phyloP scores from a whole-genome alignment of 1,140 invertebrate species.

The Zaprionus taronus region DNA sequence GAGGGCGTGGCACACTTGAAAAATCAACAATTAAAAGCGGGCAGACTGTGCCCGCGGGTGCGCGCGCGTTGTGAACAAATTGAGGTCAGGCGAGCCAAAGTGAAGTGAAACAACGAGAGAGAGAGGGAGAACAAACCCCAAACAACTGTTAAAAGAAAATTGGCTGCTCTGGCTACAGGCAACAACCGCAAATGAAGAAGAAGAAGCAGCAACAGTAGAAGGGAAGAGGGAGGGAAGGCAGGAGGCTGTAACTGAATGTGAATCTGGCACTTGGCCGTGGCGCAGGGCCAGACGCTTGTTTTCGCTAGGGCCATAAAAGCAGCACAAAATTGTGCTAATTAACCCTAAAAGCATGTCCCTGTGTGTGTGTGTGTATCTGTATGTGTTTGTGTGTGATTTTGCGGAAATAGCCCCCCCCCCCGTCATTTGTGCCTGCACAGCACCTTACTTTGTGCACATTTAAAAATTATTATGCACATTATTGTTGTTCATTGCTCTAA shows the following conservation, averaged over 20 bases:
- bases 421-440: neutral
- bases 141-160: constrained; percentile 82
- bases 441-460: constrained; percentile 51
- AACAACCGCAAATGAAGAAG: constrained; percentile 73
- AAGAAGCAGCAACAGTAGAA: neutral
- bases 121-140: constrained; percentile 35
- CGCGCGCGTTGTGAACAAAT: constrained; percentile 73
- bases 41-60: constrained; percentile 70
- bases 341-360: constrained; percentile 76
- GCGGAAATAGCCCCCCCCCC: neutral
- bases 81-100: constrained; percentile 64
- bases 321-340: constrained; percentile 82
- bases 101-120: constrained; percentile 15
- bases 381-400: constrained; percentile 41
- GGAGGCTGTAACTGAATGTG: constrained; percentile 42
- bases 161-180: constrained; percentile 63
- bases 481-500: constrained; percentile 78
- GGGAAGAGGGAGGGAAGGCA: neutral
- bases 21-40: constrained; percentile 81
- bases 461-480: constrained; percentile 82
- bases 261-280: constrained; percentile 73
- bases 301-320: constrained; percentile 74
- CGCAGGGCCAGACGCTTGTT: constrained; percentile 73
- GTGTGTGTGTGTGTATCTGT: constrained; percentile 44
- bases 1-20: constrained; percentile 45